Evolutionary conservation across 2,888 invertebrate genomes (phyloP).

Genomic region (Uropetala carovei): DNA sequence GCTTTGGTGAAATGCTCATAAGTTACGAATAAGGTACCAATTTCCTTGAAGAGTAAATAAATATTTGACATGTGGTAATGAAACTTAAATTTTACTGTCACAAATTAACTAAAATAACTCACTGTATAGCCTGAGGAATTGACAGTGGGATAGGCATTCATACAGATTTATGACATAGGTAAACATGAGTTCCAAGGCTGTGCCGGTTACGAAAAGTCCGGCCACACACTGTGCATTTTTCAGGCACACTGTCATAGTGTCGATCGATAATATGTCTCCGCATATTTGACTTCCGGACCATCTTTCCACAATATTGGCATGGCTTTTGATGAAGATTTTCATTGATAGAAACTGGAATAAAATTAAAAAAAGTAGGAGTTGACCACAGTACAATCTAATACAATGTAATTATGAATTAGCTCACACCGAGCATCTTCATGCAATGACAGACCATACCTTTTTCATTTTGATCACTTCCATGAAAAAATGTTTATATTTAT

Average conservation of each 20-base stretch:
- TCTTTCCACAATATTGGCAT: conserved; percentile 65
- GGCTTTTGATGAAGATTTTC: conserved; percentile 54
- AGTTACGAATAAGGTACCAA: conserved; percentile 9
- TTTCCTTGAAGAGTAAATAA: conserved; percentile 36
- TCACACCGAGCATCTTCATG: not conserved
- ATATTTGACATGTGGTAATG: not conserved
- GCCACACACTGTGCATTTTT: conserved; percentile 44
- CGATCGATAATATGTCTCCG: conserved; percentile 65
- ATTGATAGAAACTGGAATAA: conserved; percentile 46
- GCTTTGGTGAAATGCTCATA: not conserved
- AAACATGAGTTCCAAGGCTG: conserved; percentile 53
- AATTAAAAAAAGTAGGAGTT: conserved; percentile 32
- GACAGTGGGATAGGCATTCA: conserved; percentile 31
- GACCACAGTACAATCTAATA: conserved; percentile 24
- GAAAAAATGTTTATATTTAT: not conserved
- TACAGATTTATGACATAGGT: conserved; percentile 49
- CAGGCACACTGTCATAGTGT: conserved; percentile 60
- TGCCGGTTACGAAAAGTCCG: conserved; percentile 44
- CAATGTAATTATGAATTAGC: not conserved
- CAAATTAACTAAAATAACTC: not conserved
- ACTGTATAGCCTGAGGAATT: conserved; percentile 16
- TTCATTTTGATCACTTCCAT: not conserved
- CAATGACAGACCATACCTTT: conserved; percentile 32
- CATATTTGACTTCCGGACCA: conserved; percentile 65
- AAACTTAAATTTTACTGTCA: not conserved